These are phyloP conservation scores for Phasia obesa DNA, from an alignment of 2,888 invertebrate species.

Conservation along the genomic window DNA sequence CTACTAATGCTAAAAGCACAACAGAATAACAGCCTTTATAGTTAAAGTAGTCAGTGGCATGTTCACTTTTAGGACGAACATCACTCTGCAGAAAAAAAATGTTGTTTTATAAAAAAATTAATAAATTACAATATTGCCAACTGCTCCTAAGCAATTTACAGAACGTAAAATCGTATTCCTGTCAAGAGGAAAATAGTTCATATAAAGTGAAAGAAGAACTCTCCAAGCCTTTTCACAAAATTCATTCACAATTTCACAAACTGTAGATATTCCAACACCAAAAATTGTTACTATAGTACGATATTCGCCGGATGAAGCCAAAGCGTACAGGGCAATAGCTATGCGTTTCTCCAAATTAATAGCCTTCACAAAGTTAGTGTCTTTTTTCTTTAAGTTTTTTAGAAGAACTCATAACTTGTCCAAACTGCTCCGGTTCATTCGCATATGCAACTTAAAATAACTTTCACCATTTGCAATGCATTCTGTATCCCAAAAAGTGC, in stretches of 20 bases:
- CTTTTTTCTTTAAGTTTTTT: slow-evolving; percentile 14
- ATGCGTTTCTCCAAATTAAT: slow-evolving; percentile 30
- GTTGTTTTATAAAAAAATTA: background rate
- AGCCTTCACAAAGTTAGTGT: slow-evolving; percentile 12
- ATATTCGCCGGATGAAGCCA: slow-evolving; percentile 34
- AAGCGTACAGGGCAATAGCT: slow-evolving; percentile 30
- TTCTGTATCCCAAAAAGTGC: slow-evolving; percentile 31
- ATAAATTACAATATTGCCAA: slow-evolving; percentile 36
- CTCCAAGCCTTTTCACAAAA: slow-evolving; percentile 21
- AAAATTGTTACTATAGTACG: slow-evolving; percentile 26
- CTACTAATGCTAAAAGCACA: slow-evolving; percentile 25
- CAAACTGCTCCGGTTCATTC: slow-evolving; percentile 16
- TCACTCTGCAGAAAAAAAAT: background rate
- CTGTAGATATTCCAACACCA: slow-evolving; percentile 16
- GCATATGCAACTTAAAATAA: slow-evolving; percentile 11
- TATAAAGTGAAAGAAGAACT: background rate
- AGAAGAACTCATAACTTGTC: slow-evolving; percentile 5
- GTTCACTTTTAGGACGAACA: slow-evolving; percentile 9
- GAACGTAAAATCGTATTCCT: background rate
- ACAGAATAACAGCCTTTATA: slow-evolving; percentile 26
- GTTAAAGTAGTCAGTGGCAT: background rate
- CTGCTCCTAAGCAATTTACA: slow-evolving; percentile 39
- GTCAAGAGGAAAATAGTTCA: slow-evolving; percentile 10
- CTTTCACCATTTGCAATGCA: slow-evolving; percentile 24
- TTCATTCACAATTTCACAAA: slow-evolving; percentile 7